Evolutionary conservation across 1,140 invertebrate species (phyloP).

Genomic region (Trinorchestia longiramus): DNA sequence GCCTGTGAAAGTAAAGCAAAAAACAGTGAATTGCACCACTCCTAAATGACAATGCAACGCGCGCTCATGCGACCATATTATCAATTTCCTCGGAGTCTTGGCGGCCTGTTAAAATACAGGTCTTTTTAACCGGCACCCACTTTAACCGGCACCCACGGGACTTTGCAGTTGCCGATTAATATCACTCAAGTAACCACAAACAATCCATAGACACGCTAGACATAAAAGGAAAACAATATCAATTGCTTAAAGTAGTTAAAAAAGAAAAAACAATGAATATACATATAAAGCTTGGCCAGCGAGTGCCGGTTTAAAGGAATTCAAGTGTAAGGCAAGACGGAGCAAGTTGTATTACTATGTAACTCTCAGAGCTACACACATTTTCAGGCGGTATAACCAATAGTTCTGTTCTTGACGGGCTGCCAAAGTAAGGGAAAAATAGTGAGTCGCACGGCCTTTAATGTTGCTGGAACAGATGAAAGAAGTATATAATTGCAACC

Average conservation of each 20-base stretch:
- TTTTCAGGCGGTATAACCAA: background rate
- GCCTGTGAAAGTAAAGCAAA: background rate
- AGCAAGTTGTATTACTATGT: background rate
- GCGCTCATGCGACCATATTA: background rate
- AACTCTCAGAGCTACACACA: background rate
- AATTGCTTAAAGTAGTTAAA: too few species aligned
- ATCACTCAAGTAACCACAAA: too few species aligned
- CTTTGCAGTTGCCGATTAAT: too few species aligned
- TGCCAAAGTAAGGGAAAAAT: background rate
- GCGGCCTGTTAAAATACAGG: background rate
- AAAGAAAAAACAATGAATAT: too few species aligned
- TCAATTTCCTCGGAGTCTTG: background rate
- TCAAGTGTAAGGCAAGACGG: background rate
- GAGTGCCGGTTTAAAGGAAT: too few species aligned
- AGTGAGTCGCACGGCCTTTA: background rate
- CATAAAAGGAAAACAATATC: too few species aligned
- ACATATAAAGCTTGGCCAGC: too few species aligned
- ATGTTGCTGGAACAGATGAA: background rate
- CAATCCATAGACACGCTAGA: too few species aligned
- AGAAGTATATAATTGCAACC: background rate
- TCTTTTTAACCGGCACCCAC: too few species aligned
- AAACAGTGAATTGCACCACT: background rate
- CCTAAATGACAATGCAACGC: background rate
- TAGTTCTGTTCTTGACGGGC: background rate
- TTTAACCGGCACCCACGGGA: too few species aligned